Base-by-base conservation (phyloP, 2,797 vertebrate genomes). In the Carduelis carduelis region DNA sequence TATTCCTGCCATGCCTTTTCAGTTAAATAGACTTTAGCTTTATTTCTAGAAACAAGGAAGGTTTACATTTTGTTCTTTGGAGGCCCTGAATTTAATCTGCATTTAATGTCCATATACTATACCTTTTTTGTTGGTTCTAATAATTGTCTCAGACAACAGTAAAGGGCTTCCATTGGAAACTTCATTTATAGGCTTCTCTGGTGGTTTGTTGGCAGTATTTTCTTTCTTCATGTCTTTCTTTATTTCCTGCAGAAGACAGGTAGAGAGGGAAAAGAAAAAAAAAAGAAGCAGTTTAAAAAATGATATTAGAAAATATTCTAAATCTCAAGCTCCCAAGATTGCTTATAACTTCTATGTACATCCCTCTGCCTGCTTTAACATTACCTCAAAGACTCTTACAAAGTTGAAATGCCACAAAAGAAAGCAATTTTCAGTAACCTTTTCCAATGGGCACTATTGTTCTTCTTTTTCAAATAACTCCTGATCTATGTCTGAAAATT, bases 171-270 rank as follows among this genome's bases (percentile, higher is more conserved):
- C 99, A 76, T 99, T 98, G 96, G 99, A 98, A 37, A 99, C 98
- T 90, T 99, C 99, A 11, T 98, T 97, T 97, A 98, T 98, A 96
- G 98, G 98, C 82, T 98, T 98, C 93, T 98, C 98, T 98, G 98
- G 92, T 97, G 97, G 97, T 97, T 98, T 98, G 95, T 89, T 98
- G 87, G 97, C 89, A 91, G 97, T 98, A 83, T 95, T 98, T 87
- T 99, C 99, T 97, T 99, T 98, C 98, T 99, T 99, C 91, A 97
- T 97, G 57, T 99, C 99, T 92, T 99, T 99, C 98, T 99, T 99
- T 97, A 99, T 98, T 98, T 99, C 99, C 99, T 99, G 83, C 80
- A 83, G 41, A 93, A 83, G 13, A 35, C 12, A 79, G 53, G 50
- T 46, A 46, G 46, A 91, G n/a, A 94, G 35, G 14, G 24, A 80